Conservation (phyloP, 2,113 vertebrate genomes). For the Rhinogobius similis region DNA sequence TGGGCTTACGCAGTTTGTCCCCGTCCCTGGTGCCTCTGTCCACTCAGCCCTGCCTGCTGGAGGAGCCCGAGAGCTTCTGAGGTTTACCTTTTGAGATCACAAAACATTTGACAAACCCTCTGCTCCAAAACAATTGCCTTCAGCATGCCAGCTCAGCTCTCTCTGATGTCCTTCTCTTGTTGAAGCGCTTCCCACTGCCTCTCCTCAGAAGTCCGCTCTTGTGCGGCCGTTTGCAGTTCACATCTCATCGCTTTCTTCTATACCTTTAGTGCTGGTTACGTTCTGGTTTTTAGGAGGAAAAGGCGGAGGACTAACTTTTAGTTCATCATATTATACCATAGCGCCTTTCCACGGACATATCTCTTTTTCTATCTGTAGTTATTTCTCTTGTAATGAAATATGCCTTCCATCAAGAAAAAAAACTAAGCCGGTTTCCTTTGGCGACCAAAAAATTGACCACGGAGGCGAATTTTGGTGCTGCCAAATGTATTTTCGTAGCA, state of each 20-base stretch:
- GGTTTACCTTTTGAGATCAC: conserved; percentile 16
- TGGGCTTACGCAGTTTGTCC: conserved; percentile 85
- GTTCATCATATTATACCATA: conserved; percentile 71
- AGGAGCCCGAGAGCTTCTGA: conserved; percentile 92
- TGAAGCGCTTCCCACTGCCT: conserved; percentile 73
- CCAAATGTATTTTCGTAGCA: conserved; percentile 65
- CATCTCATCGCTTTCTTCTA: conserved; percentile 64
- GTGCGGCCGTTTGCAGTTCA: conserved; percentile 24
- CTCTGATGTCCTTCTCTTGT: conserved; percentile 68
- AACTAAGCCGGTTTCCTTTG: conserved; percentile 42
- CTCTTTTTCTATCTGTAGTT: conserved; percentile 69
- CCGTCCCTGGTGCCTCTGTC: conserved; percentile 88
- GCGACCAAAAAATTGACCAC: conserved; percentile 50
- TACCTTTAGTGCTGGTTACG: conserved; percentile 54
- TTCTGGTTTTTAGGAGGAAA: conserved; percentile 65
- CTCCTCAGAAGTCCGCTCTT: conserved; percentile 47
- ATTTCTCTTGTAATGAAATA: conserved; percentile 70
- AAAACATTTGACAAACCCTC: conserved; percentile 50
- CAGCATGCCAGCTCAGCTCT: conserved; percentile 73
- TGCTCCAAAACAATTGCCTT: conserved; percentile 62
- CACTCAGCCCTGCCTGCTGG: conserved; percentile 86
- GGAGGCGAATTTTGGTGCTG: conserved; percentile 64
- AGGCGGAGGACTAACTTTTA: conserved; percentile 62
- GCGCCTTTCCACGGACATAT: conserved; percentile 75
- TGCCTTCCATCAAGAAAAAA: conserved; percentile 65